Conservation (phyloP, 2,797 vertebrate species). For the Margarornis squamiger region DNA sequence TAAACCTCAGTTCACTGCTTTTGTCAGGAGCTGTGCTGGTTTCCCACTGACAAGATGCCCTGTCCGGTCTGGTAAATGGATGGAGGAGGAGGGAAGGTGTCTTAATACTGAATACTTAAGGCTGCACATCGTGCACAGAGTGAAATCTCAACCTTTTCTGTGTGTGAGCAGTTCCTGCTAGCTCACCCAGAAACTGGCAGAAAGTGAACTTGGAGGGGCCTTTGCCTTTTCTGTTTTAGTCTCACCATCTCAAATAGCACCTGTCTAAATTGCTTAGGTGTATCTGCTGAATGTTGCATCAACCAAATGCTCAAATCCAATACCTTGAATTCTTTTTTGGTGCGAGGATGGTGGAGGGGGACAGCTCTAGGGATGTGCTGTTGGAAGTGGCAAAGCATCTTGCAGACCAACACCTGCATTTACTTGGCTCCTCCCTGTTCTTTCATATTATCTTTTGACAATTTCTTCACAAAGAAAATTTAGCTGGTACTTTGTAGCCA, state of each 20-base stretch:
- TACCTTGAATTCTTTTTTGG: background rate
- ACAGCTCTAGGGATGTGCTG: background rate
- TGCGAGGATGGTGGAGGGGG: background rate
- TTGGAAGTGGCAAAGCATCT: background rate
- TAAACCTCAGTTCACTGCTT: background rate
- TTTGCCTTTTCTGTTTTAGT: background rate
- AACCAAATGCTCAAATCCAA: background rate
- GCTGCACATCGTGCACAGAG: accelerated
- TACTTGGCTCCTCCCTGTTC: background rate
- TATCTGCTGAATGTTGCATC: background rate
- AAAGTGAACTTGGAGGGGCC: background rate
- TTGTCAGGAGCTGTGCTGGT: background rate
- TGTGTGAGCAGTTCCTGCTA: background rate
- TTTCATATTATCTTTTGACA: background rate
- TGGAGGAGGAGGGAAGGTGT: background rate
- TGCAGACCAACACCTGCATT: background rate
- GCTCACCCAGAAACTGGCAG: background rate
- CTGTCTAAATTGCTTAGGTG: background rate
- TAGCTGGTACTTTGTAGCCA: background rate
- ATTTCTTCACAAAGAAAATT: background rate
- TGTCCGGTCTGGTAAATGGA: background rate
- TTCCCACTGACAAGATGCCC: background rate
- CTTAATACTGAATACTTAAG: background rate
- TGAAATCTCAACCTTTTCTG: background rate
- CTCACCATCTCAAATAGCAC: background rate